Conservation (phyloP, 2,888 invertebrate species). For the Alitta virens region DNA sequence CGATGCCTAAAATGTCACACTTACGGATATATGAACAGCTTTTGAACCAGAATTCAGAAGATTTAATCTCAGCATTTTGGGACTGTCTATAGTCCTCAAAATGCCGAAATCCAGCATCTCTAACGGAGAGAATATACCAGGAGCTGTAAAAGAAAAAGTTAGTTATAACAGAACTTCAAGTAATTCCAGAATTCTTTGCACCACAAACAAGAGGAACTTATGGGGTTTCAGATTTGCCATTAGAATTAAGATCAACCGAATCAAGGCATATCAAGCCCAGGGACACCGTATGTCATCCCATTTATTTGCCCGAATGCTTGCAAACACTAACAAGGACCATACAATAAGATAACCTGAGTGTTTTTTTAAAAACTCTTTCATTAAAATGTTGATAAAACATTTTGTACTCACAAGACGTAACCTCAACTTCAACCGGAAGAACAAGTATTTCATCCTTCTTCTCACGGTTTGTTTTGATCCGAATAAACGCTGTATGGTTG, state of each 20-base stretch:
- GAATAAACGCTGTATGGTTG: constrained; percentile 82
- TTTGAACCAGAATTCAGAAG: constrained; percentile 70
- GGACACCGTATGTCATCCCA: too few relatives aligned
- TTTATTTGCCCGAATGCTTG: too few relatives aligned
- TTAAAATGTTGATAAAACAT: too few relatives aligned
- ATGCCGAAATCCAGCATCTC: constrained; percentile 80
- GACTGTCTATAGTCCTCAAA: constrained; percentile 69
- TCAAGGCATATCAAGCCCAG: too few relatives aligned
- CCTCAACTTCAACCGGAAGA: constrained; percentile 82
- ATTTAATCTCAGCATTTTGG: constrained; percentile 65
- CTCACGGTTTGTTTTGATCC: constrained; percentile 66
- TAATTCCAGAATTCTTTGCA: too few relatives aligned
- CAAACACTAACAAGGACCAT: too few relatives aligned
- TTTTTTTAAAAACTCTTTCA: too few relatives aligned
- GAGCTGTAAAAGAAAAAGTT: constrained; percentile 32
- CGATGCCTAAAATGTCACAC: constrained; percentile 26
- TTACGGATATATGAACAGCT: constrained; percentile 68
- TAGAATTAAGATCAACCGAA: too few relatives aligned
- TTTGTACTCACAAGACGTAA: constrained; percentile 60
- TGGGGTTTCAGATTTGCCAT: too few relatives aligned
- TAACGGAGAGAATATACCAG: constrained; percentile 77
- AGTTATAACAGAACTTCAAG: too few relatives aligned
- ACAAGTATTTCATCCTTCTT: constrained; percentile 66
- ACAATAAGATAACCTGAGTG: too few relatives aligned
- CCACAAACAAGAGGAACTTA: too few relatives aligned